Evolutionary conservation across 2,888 invertebrate species (phyloP).

Genomic region (Mylabris sibirica): DNA sequence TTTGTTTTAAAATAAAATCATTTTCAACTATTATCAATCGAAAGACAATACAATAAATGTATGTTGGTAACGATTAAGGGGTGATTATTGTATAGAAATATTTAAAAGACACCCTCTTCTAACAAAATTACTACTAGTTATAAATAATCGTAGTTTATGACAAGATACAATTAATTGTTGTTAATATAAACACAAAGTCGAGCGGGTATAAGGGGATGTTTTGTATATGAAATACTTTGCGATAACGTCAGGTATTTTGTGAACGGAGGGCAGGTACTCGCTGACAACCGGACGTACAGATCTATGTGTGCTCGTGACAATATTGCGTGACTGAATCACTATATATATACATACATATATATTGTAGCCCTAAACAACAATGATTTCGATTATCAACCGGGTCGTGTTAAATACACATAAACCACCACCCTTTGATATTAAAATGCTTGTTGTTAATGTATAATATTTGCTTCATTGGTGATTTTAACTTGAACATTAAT

Average conservation of each 20-base stretch:
- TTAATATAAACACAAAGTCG: slow-evolving; percentile 18
- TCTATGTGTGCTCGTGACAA: slow-evolving; percentile 50
- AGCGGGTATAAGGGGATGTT: neutral
- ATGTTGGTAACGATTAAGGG: too few relatives aligned
- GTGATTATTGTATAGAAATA: too few relatives aligned
- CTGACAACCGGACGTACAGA: slow-evolving; percentile 52
- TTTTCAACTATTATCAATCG: too few relatives aligned
- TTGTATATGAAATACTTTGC: slow-evolving; percentile 3
- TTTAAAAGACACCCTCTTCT: too few relatives aligned
- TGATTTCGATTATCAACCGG: slow-evolving; percentile 52
- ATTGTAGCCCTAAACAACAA: slow-evolving; percentile 46
- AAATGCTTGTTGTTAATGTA: slow-evolving; percentile 47
- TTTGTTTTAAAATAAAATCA: neutral
- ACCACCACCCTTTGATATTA: slow-evolving; percentile 42
- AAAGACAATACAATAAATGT: too few relatives aligned
- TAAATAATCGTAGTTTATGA: neutral
- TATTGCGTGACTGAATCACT: slow-evolving; percentile 48
- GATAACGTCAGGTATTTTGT: slow-evolving; percentile 33
- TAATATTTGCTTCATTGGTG: slow-evolving; percentile 45
- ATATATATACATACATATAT: too few relatives aligned
- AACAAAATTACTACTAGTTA: neutral
- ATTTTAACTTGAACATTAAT: slow-evolving; percentile 38
- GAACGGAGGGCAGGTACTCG: slow-evolving; percentile 38
- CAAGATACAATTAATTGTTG: slow-evolving; percentile 27
- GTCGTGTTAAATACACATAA: slow-evolving; percentile 51